Evolutionary conservation across 2,888 invertebrate species (phyloP).

Genomic region (Dysmachus trigonus): DNA sequence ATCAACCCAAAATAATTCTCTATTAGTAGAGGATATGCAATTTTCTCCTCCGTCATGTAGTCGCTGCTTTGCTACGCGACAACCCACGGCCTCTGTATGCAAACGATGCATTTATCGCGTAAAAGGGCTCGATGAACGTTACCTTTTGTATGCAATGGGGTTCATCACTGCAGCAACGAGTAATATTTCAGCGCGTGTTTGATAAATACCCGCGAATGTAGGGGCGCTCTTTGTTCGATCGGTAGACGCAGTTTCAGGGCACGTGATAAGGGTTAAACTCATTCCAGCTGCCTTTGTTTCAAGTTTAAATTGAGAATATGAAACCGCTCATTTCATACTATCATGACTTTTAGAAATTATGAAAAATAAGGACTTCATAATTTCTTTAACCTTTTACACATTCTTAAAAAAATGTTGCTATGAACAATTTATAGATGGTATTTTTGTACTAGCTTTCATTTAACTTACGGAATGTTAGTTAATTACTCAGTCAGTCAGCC

Average conservation of each 20-base stretch:
- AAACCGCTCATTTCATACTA: not conserved
- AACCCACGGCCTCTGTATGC: not conserved
- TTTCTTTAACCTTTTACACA: too few species aligned
- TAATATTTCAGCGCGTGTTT: not conserved
- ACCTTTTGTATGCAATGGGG: not conserved
- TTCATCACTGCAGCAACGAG: not conserved
- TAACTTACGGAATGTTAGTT: too few species aligned
- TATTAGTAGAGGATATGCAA: not conserved
- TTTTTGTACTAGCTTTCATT: too few species aligned
- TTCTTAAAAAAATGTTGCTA: too few species aligned
- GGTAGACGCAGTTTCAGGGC: not conserved
- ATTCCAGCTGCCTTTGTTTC: not conserved
- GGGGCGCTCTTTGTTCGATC: not conserved
- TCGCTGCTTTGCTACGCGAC: not conserved
- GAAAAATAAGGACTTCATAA: too few species aligned
- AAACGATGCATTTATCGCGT: not conserved
- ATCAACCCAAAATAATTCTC: constrained; percentile 36
- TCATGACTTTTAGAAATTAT: too few species aligned
- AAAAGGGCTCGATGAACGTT: not conserved
- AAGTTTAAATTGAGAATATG: not conserved
- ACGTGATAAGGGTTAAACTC: not conserved
- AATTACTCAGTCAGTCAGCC: too few species aligned
- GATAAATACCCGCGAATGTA: not conserved
- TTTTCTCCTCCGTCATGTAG: not conserved
- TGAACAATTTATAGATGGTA: too few species aligned